Evolutionary conservation across 1,140 invertebrate species (phyloP).

Genomic region (Cydia pomonella): DNA sequence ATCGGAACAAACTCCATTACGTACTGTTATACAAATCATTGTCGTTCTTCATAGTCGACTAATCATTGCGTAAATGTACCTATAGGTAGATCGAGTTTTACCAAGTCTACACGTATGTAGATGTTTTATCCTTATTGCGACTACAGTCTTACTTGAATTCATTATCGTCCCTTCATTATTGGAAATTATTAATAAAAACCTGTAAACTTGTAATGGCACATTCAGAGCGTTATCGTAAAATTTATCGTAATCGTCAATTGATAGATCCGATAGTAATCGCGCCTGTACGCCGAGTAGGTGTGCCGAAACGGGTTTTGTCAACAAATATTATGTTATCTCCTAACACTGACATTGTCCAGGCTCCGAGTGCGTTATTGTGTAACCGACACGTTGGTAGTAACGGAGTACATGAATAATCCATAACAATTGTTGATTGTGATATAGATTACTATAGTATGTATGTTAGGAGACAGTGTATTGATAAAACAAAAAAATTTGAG

Average conservation of each 20-base stretch:
- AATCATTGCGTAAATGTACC: conserved; percentile 4
- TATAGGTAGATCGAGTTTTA: not conserved
- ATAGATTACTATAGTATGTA: not conserved
- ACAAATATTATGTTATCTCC: conserved; percentile 24
- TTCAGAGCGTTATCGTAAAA: conserved; percentile 1
- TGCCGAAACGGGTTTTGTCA: conserved; percentile 14
- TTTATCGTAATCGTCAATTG: conserved; percentile 28
- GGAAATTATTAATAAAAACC: not conserved
- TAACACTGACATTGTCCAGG: conserved; percentile 3
- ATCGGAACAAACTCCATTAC: conserved; percentile 35
- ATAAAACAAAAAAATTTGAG: too few species aligned
- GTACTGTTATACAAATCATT: conserved; percentile 17
- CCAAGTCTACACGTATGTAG: not conserved
- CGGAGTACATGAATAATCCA: not conserved
- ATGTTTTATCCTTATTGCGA: not conserved
- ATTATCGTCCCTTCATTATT: not conserved
- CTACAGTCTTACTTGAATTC: not conserved
- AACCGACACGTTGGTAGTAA: not conserved
- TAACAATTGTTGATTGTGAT: conserved; percentile 8
- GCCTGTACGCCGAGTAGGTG: conserved; percentile 1
- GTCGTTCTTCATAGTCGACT: not conserved
- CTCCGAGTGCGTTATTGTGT: conserved; percentile 2
- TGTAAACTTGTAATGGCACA: not conserved
- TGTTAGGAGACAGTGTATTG: too few species aligned
- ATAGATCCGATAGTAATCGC: conserved; percentile 30